Evolutionary conservation across 1,140 invertebrate species (phyloP).

Genomic region (Acromyrmex echinatior): DNA sequence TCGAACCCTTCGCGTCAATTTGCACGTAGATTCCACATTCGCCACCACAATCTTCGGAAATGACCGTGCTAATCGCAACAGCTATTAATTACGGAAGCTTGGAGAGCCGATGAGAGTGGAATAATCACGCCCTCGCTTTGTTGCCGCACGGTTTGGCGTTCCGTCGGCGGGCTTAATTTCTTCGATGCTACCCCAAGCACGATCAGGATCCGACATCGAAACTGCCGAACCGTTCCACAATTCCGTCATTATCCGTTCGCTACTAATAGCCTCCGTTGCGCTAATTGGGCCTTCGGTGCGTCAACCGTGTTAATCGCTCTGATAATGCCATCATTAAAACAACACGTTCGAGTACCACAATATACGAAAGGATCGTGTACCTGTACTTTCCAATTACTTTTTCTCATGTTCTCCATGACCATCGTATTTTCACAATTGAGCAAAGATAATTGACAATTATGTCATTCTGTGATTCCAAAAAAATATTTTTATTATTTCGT

Average conservation of each 20-base stretch:
- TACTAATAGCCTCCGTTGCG: slow-evolving; percentile 60
- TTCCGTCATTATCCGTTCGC: slow-evolving; percentile 60
- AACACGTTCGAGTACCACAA: slow-evolving; percentile 21
- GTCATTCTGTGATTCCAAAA: neutral
- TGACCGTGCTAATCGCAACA: slow-evolving; percentile 61
- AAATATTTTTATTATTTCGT: neutral
- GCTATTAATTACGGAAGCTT: slow-evolving; percentile 64
- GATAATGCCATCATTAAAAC: slow-evolving; percentile 59
- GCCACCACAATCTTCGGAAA: slow-evolving; percentile 55
- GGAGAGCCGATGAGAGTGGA: slow-evolving; percentile 37
- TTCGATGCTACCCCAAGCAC: slow-evolving; percentile 33
- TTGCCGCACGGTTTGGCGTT: slow-evolving; percentile 45
- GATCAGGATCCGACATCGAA: slow-evolving; percentile 43
- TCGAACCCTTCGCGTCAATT: slow-evolving; percentile 10
- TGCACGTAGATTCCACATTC: slow-evolving; percentile 25
- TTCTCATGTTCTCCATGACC: neutral
- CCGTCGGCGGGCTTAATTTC: slow-evolving; percentile 63
- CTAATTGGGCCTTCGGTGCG: slow-evolving; percentile 55
- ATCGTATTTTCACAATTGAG: neutral
- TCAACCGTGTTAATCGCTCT: slow-evolving; percentile 51
- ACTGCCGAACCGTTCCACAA: slow-evolving; percentile 39
- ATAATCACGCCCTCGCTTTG: slow-evolving; percentile 66
- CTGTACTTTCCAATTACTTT: neutral
- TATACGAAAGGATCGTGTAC: neutral
- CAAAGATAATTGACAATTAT: neutral